A percentile compares a stretch with the other conserved stretches of the same genome.
Conservation (phyloP, 2,888 invertebrate genomes). For the Amblyjoppa proteus region DNA sequence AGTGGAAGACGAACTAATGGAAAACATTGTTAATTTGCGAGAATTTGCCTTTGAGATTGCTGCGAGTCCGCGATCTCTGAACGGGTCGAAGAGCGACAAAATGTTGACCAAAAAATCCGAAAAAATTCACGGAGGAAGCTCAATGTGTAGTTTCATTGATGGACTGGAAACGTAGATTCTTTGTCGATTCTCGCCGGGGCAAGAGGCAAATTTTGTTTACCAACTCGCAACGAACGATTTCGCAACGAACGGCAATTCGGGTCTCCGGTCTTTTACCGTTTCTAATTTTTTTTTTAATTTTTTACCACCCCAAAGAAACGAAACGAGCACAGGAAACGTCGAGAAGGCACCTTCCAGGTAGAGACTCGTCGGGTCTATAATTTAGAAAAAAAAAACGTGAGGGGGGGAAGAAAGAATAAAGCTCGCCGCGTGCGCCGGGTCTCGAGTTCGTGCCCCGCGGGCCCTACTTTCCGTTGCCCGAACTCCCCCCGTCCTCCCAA, state of each 20-base stretch:
- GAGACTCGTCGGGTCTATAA: slow-evolving; percentile 56
- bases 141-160: too few species aligned
- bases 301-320: slow-evolving; percentile 18
- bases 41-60: background rate
- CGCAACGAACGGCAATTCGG: slow-evolving; percentile 57
- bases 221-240: slow-evolving; percentile 45
- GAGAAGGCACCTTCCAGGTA: slow-evolving; percentile 66
- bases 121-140: background rate
- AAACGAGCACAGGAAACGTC: slow-evolving; percentile 38
- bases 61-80: background rate
- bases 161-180: background rate
- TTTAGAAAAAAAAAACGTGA: slow-evolving; percentile 60
- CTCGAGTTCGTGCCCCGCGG: slow-evolving; percentile 41
- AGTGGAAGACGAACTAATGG: background rate
- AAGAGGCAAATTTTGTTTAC: slow-evolving; percentile 43
- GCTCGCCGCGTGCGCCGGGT: slow-evolving; percentile 35
- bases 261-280: slow-evolving; percentile 10
- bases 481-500: background rate
- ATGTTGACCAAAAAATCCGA: background rate
- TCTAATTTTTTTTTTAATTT: background rate
- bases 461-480: slow-evolving; percentile 58
- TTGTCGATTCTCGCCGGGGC: background rate
- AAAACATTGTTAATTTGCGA: background rate
- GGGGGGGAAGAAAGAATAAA: slow-evolving; percentile 52
- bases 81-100: background rate